Evolutionary conservation across 1,140 invertebrate genomes (phyloP).

Genomic region (Sitophilus oryzae): DNA sequence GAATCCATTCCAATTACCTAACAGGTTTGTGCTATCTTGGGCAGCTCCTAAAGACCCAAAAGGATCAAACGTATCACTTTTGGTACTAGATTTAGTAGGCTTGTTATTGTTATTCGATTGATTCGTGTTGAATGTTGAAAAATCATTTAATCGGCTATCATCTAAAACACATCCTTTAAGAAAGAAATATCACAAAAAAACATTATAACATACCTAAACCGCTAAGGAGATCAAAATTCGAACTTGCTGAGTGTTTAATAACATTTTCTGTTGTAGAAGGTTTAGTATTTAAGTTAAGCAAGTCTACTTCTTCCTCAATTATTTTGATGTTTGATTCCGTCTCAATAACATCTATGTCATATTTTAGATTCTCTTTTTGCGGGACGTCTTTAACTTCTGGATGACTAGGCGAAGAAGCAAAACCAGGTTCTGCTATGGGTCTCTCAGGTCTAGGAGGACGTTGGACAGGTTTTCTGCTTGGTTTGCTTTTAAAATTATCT

Average conservation of each 20-base stretch:
- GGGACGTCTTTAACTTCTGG: conserved; percentile 24
- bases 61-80: conserved; percentile 41
- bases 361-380: neutral
- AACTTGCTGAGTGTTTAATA: conserved; percentile 35
- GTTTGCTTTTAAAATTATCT: conserved; percentile 63
- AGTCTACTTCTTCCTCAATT: conserved; percentile 42
- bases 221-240: conserved; percentile 59
- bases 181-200: neutral
- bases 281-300: conserved; percentile 48
- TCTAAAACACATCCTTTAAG: neutral
- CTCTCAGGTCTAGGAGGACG: conserved; percentile 24
- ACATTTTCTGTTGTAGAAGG: conserved; percentile 7
- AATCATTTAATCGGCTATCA: conserved; percentile 12
- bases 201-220: conserved; percentile 44
- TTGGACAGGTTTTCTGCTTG: conserved; percentile 21
- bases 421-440: conserved; percentile 42
- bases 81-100: conserved; percentile 1
- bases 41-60: conserved; percentile 34
- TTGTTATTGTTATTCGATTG: conserved; percentile 7
- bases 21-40: conserved; percentile 26
- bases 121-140: conserved; percentile 25
- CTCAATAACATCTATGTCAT: conserved; percentile 1
- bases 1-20: conserved; percentile 34
- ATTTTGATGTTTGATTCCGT: conserved; percentile 16
- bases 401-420: neutral